phyloP scores from a whole-genome alignment of 2,888 invertebrate genomes.

The Galerucella calmariensis region DNA sequence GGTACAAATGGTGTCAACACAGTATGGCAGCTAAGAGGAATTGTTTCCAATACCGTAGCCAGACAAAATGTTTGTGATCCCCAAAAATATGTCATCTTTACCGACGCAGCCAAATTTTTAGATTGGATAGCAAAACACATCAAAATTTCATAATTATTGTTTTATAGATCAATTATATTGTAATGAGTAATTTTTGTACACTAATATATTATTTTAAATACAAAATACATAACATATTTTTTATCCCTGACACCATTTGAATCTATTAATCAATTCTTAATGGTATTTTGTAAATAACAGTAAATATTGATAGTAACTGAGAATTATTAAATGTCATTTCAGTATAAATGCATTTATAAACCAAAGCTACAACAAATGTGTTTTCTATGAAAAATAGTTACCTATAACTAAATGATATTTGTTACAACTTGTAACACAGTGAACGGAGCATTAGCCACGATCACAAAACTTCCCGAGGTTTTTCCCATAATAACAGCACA shows the following conservation, averaged over 20 bases:
- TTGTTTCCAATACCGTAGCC: slow-evolving; percentile 71
- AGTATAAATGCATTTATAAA: no score
- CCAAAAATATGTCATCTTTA: slow-evolving; percentile 72
- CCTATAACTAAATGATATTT: no score
- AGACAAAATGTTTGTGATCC: slow-evolving; percentile 71
- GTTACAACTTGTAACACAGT: no score
- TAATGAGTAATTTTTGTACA: background rate
- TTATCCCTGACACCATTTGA: background rate
- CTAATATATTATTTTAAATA: background rate
- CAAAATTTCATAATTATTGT: background rate
- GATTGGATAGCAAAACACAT: slow-evolving; percentile 48
- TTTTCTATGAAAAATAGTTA: no score
- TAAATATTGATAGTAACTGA: no score
- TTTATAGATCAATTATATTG: background rate
- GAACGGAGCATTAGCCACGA: no score
- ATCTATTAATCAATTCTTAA: no score
- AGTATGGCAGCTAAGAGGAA: slow-evolving; percentile 63
- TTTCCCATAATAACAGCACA: no score
- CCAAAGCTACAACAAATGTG: no score
- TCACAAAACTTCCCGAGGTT: no score
- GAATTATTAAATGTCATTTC: no score
- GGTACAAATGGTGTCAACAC: slow-evolving; percentile 47
- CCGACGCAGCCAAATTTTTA: slow-evolving; percentile 69
- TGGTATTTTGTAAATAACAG: no score
- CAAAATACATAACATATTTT: background rate